Conservation (phyloP, 2,113 vertebrate species). For the Zosterops pallidus region DNA sequence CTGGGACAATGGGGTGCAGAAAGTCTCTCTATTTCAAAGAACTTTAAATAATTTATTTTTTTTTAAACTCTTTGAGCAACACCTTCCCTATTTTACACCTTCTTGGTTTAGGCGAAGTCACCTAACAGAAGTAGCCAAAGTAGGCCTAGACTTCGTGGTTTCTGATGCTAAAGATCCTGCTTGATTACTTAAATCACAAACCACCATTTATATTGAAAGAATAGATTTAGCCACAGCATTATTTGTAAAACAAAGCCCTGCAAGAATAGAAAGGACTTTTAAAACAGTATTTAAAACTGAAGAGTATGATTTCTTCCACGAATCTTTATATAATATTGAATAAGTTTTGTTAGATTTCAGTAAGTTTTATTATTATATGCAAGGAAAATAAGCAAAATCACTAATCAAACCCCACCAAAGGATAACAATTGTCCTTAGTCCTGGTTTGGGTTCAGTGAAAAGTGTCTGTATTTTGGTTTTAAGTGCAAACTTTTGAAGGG, state of each 20-base stretch:
- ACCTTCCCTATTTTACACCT: not conserved
- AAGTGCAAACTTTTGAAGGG: not conserved
- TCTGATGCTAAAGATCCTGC: not conserved
- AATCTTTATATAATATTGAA: not conserved
- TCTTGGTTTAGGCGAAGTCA: not conserved
- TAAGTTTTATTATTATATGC: constrained; percentile 26
- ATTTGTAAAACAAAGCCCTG: not conserved
- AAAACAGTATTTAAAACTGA: not conserved
- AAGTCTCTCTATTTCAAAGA: not conserved
- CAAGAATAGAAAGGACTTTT: not conserved
- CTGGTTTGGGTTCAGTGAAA: not conserved
- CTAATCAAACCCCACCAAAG: not conserved
- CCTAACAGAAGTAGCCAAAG: not conserved
- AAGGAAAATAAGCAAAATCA: not conserved
- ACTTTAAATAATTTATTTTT: not conserved
- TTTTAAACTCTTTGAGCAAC: not conserved
- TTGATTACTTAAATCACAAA: not conserved
- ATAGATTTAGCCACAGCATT: not conserved
- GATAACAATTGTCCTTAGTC: not conserved
- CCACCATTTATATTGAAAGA: not conserved
- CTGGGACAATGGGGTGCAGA: not conserved
- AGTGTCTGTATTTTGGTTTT: not conserved
- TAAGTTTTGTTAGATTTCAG: not conserved
- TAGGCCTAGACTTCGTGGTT: not conserved
- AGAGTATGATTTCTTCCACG: not conserved